Base-by-base conservation (phyloP, 2,113 vertebrate species). In the Pelvicachromis taeniatus region DNA sequence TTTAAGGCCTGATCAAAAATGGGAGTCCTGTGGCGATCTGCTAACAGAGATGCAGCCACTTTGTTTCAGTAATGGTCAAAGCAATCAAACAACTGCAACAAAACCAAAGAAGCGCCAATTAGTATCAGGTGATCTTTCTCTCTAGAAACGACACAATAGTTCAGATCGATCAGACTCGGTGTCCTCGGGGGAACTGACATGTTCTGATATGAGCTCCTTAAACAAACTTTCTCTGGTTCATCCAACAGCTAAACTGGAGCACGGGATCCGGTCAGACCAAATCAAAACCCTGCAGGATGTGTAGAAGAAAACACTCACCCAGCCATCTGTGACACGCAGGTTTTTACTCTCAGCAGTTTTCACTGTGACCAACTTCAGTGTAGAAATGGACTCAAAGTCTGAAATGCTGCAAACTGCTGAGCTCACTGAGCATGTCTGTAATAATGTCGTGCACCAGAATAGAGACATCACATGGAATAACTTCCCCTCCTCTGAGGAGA, bases 361-460 rank as follows among this genome's bases (percentile, higher is more conserved):
- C 59, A 63, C 19, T 35, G 29, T 31, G 0, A 58, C 55, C 55
- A 31, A 31, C 56, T 59, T 31, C 56, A 33, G 29, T 59, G 56
- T 59, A 59, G 56, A 59, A 59, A 35, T n/a, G 31, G 31, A 63
- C 33, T 11, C 4, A 63, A 63, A 63, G 29, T 33, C 5, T 61
- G 58, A 61, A 33, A 19, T 61, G 58, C 14, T 61, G 29, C 31
- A 61, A 61, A 61, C 58, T 33, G 29, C 58, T 17, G 58, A 61
- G 58, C 16, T 61, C 58, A 10, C 31, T 33, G 8, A 19, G 16
- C 16, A 61, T 61, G 16, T 29, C 33, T 63, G 31, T 35, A 63
- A 63, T 9, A 63, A 11, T 17, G 17, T 0, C 17, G 9, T 0
- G 58, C 29, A 35, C 31, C 0, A 33, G 31, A 26, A 14, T 21